Conservation (phyloP, 2,797 vertebrate genomes). For the Eulemur albifrons region DNA sequence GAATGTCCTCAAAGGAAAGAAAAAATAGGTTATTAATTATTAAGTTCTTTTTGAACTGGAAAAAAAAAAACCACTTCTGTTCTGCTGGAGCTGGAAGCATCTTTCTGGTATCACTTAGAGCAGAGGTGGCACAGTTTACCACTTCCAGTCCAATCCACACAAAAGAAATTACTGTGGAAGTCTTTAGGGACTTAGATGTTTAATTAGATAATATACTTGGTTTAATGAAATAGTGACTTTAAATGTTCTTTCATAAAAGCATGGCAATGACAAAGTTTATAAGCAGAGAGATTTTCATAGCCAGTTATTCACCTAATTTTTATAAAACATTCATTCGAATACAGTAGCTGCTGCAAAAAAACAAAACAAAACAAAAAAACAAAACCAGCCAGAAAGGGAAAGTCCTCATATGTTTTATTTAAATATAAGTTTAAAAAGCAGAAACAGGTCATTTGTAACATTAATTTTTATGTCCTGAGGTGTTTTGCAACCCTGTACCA, state of each 20-base stretch:
- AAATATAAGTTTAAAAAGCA: background rate
- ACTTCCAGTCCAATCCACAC: background rate
- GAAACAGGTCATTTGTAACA: background rate
- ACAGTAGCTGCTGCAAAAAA: background rate
- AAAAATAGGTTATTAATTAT: constrained; percentile 46
- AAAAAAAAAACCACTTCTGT: background rate
- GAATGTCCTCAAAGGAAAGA: constrained; percentile 55
- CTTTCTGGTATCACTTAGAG: constrained; percentile 29
- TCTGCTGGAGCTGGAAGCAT: background rate
- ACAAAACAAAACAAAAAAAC: too few relatives aligned
- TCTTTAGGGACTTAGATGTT: constrained; percentile 50
- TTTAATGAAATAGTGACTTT: constrained; percentile 16
- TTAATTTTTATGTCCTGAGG: background rate
- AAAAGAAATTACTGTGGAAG: constrained; percentile 25
- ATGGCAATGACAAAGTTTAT: background rate
- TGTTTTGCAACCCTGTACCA: background rate
- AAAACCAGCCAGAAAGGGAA: background rate
- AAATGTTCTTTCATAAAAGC: constrained; percentile 53
- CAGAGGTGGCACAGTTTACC: background rate
- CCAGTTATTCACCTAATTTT: background rate
- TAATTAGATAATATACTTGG: constrained; percentile 45
- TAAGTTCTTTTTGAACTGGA: constrained; percentile 65
- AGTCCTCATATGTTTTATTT: background rate
- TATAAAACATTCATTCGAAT: constrained; percentile 33
- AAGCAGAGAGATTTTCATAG: constrained; percentile 60